Conservation (phyloP, 2,888 invertebrate genomes). For the Brachypterus glaber region DNA sequence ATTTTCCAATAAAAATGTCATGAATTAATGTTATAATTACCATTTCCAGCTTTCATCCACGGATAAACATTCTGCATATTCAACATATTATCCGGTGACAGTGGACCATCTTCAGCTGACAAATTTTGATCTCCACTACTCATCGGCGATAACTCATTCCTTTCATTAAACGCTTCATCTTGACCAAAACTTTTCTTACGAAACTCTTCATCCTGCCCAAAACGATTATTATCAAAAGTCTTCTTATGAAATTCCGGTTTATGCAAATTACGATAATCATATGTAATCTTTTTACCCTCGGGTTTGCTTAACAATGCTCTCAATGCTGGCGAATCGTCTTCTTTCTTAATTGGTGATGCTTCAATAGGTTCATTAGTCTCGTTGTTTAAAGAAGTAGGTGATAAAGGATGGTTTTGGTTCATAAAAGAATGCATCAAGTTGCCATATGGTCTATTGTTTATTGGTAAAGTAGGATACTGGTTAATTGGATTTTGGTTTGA, state of each 20-base stretch:
- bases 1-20: no score
- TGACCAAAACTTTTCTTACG: no score
- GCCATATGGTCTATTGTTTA: no score
- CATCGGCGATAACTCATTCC: conserved; percentile 40
- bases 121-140: conserved; percentile 38
- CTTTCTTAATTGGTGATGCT: conserved; percentile 19
- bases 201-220: conserved; percentile 38
- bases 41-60: conserved; percentile 51
- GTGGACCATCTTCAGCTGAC: conserved; percentile 12
- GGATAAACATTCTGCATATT: conserved; percentile 37
- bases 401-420: no score
- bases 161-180: conserved; percentile 38
- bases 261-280: conserved; percentile 30
- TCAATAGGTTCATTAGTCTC: conserved; percentile 4
- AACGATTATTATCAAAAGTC: conserved; percentile 27
- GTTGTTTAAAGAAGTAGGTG: conserved; percentile 9
- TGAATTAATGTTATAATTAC: conserved; percentile 36
- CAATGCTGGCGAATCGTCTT: conserved; percentile 47
- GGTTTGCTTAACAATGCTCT: conserved; percentile 47
- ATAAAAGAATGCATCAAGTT: no score
- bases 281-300: conserved; percentile 31
- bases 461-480: no score
- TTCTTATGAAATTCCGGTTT: conserved; percentile 26
- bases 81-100: conserved; percentile 15
- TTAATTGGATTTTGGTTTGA: no score